These are phyloP conservation scores for Drosophila rellima DNA, from an alignment of 2,888 invertebrate genomes.

Conservation along the genomic window DNA sequence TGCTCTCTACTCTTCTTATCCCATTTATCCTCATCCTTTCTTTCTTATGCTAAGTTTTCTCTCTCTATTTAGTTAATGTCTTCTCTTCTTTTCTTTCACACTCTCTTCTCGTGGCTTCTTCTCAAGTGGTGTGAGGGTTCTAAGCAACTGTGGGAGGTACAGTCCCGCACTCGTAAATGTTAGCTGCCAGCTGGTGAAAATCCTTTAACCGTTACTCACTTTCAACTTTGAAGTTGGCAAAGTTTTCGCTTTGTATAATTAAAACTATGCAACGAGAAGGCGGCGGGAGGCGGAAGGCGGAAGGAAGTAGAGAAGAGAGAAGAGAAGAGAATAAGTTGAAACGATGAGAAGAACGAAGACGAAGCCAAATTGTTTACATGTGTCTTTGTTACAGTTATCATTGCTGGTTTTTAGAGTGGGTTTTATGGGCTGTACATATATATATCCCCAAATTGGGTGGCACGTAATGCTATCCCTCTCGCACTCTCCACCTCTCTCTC, in stretches of 20 bases:
- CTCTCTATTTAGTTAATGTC: no score
- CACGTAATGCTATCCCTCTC: conserved; percentile 9
- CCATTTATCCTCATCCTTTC: neutral
- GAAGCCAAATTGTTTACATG: conserved; percentile 76
- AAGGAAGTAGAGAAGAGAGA: neutral
- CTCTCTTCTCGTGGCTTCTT: neutral
- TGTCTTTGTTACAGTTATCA: conserved; percentile 80
- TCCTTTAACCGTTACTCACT: conserved; percentile 54
- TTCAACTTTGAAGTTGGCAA: conserved; percentile 63
- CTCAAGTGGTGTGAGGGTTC: neutral
- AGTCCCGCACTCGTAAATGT: neutral
- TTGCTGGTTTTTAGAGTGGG: conserved; percentile 58
- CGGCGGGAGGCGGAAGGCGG: no score
- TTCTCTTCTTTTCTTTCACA: neutral
- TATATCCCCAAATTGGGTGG: neutral
- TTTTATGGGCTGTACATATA: neutral
- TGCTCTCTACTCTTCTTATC: neutral
- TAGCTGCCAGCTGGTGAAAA: conserved; percentile 32
- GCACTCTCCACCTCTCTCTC: neutral
- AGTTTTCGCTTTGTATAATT: conserved; percentile 79
- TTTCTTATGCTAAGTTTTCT: no score
- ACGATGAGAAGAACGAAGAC: conserved; percentile 41
- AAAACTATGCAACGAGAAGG: conserved; percentile 53
- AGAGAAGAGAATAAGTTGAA: neutral
- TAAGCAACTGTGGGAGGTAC: neutral